Conservation (phyloP, 2,888 invertebrate genomes). For the Mongoloraphidia duomilia region DNA sequence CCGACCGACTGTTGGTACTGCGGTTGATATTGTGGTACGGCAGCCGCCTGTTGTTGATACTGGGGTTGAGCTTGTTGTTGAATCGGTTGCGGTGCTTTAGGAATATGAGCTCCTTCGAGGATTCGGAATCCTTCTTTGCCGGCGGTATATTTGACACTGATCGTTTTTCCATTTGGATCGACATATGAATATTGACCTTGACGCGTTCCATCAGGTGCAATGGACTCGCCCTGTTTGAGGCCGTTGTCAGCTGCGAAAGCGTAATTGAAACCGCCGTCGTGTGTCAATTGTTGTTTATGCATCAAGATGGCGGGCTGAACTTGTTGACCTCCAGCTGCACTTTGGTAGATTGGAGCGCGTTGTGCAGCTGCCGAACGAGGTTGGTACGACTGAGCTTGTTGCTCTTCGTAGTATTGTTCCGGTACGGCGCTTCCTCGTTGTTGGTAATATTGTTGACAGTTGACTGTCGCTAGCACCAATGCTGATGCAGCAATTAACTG, state of each 20-base stretch:
- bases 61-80: constrained; percentile 11
- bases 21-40: constrained; percentile 12
- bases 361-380: constrained; percentile 5
- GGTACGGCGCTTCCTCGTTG: constrained; percentile 9
- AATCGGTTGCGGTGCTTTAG: constrained; percentile 19
- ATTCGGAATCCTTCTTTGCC: constrained; percentile 35
- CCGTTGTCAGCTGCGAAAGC: constrained; percentile 57
- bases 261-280: constrained; percentile 52
- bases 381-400: constrained; percentile 8
- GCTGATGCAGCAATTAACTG: neutral
- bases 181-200: constrained; percentile 50
- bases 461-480: neutral
- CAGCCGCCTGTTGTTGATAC: constrained; percentile 17
- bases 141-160: constrained; percentile 38
- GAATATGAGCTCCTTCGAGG: constrained; percentile 32
- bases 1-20: constrained; percentile 9
- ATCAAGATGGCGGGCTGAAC: constrained; percentile 38
- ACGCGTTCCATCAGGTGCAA: constrained; percentile 50
- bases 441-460: neutral
- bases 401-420: constrained; percentile 12
- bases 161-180: constrained; percentile 48
- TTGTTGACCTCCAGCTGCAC: constrained; percentile 20
- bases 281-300: constrained; percentile 46
- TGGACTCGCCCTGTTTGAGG: constrained; percentile 49
- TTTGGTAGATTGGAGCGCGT: constrained; percentile 8